Evolutionary conservation across 2,113 vertebrate species (phyloP).

Genomic region (Zosterops lateralis): DNA sequence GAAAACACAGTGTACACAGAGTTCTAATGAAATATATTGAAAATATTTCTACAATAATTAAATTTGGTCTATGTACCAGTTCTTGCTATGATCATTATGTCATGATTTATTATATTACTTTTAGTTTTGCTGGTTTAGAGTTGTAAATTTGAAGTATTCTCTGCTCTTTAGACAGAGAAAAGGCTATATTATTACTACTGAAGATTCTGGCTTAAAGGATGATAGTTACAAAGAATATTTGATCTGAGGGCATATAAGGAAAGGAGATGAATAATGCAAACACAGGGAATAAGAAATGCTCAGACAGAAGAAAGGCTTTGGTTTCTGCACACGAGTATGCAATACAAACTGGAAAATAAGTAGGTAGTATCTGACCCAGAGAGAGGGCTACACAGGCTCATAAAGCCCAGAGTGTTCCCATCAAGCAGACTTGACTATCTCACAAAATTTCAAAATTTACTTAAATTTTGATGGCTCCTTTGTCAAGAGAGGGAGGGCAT

Average conservation of each 20-base stretch:
- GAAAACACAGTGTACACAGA: neutral
- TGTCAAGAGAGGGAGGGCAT: neutral
- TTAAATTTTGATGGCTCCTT: neutral
- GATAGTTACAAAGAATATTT: neutral
- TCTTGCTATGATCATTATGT: neutral
- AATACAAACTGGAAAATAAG: neutral
- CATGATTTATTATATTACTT: neutral
- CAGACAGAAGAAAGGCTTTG: neutral
- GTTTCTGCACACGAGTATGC: neutral
- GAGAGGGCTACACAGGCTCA: neutral
- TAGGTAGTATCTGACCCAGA: neutral
- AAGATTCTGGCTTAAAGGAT: neutral
- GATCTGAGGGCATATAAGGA: neutral
- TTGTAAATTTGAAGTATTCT: neutral
- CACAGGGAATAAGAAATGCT: neutral
- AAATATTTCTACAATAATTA: neutral
- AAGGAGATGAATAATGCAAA: neutral
- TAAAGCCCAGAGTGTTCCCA: neutral
- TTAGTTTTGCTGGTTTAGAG: neutral
- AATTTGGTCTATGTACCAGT: neutral
- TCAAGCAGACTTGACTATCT: neutral
- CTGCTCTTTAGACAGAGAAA: neutral
- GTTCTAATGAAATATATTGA: neutral
- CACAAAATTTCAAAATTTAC: neutral
- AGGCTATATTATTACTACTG: neutral